phyloP scores from a whole-genome alignment of 1,140 invertebrate genomes.

The Calycopis cecrops region DNA sequence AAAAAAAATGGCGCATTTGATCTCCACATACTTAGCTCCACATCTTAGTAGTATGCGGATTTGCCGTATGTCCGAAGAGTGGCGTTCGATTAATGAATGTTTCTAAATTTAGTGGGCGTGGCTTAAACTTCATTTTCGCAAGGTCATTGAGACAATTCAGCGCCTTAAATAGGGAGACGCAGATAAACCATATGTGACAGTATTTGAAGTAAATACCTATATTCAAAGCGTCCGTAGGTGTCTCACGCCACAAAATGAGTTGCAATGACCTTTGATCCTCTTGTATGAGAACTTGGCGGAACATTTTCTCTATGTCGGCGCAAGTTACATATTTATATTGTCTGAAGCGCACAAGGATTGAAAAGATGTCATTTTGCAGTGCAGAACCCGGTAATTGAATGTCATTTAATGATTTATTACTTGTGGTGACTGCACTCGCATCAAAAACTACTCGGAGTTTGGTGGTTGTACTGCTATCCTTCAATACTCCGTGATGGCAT shows the following conservation, averaged over 20 bases:
- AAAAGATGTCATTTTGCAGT: slow-evolving; percentile 22
- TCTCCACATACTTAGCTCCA: too few species aligned
- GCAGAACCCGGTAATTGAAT: slow-evolving; percentile 18
- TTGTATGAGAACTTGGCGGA: slow-evolving; percentile 40
- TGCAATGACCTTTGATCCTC: slow-evolving; percentile 35
- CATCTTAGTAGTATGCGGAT: too few species aligned
- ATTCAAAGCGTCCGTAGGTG: slow-evolving; percentile 33
- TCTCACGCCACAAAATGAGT: slow-evolving; percentile 55
- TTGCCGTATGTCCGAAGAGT: too few species aligned
- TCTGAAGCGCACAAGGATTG: slow-evolving; percentile 19
- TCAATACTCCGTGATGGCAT: slow-evolving; percentile 23
- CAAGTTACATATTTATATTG: slow-evolving; percentile 19
- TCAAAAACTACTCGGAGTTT: slow-evolving; percentile 26
- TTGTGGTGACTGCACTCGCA: slow-evolving; percentile 15
- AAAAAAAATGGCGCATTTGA: too few species aligned
- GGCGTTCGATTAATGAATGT: too few species aligned
- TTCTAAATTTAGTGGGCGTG: too few species aligned
- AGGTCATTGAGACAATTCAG: slow-evolving; percentile 17
- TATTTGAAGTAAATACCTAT: slow-evolving; percentile 5
- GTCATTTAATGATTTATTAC: slow-evolving; percentile 22
- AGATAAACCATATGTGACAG: slow-evolving; percentile 17
- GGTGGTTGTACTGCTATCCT: slow-evolving; percentile 18
- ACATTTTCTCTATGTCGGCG: slow-evolving; percentile 52
- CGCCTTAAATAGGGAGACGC: not conserved
- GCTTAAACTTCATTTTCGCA: too few species aligned